Conservation (phyloP, 2,113 vertebrate species). For the Myotis yumanensis region DNA sequence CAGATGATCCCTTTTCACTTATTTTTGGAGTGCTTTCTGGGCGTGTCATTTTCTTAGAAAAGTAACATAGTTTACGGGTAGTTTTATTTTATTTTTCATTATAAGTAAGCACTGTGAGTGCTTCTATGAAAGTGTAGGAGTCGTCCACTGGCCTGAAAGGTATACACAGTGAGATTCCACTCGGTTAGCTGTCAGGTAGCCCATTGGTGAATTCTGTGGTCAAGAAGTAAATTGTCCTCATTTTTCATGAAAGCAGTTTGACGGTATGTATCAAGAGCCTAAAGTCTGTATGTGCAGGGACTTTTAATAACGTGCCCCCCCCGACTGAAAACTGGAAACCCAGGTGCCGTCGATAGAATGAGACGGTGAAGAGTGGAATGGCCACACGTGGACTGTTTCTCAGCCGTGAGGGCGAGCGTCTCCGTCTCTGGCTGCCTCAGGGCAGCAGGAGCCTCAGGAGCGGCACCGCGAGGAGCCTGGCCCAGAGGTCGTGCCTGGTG, state of each 20-base stretch:
- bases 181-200: accelerated
- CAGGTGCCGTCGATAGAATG: accelerated
- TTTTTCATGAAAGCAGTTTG: background rate
- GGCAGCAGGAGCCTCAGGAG: background rate
- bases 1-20: background rate
- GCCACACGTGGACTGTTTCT: accelerated
- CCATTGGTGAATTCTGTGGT: background rate
- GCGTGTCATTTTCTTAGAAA: background rate
- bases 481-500: accelerated
- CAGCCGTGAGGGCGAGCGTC: accelerated
- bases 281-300: too few species aligned
- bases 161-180: background rate
- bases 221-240: background rate
- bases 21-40: background rate
- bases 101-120: background rate
- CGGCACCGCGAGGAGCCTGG: too few species aligned
- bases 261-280: background rate
- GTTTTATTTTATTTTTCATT: background rate
- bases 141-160: background rate
- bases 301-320: too few species aligned
- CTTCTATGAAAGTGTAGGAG: background rate
- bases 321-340: background rate
- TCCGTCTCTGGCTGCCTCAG: accelerated
- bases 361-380: accelerated
- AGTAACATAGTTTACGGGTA: background rate